Base-by-base conservation (phyloP, 2,113 vertebrate genomes). In the Corythoichthys haematopterus region DNA sequence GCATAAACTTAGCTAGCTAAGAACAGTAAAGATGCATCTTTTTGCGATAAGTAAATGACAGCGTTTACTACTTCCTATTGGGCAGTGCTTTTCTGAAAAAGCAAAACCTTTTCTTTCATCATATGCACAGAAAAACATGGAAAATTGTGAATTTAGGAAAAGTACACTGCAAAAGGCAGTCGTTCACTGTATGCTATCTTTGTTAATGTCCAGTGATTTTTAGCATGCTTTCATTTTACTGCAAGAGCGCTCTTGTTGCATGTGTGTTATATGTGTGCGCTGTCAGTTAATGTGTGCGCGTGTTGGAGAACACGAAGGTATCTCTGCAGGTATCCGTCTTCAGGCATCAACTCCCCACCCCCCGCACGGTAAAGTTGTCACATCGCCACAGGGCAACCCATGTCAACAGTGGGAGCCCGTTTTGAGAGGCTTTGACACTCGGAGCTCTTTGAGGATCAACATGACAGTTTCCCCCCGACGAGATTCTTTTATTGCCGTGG, bases 401-500 rank as follows among this genome's bases (percentile, higher is more conserved):
- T 72, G 80, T 85, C 79, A 85, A 66, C 79, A 58, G 58, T 75
- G 68, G 77, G 86, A 85, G 79, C 72, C 88, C 73, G 87, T 80
- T 82, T 57, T 91, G 88, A 91, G 83, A 77, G 79, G 71, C 69
- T 79, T 83, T 87, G 89, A 87, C 89, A 87, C 89, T 90, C 66
- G 10, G 77, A 65, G 57, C 0, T 52, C 76, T 80, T 75, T 79
- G 66, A 85, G 74, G 70, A 77, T 77, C 75, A 62, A 69, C 60
- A 76, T 77, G 81, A 84, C 82, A 78, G 87, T 89, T 90, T 83
- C 81, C 92, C 84, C 92, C 16, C 38, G n/a, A 91, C 80, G 83
- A 91, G 90, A 91, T 78, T 62, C 84, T 88, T 82, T 87, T 76
- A 78, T 92, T 93, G 91, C 90, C 91, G 85, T 71, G 76, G 79